Percentiles rank a stretch among this genome's conserved stretches.
Conservation (phyloP, 1,140 invertebrate genomes). For the Telenomus remus region DNA sequence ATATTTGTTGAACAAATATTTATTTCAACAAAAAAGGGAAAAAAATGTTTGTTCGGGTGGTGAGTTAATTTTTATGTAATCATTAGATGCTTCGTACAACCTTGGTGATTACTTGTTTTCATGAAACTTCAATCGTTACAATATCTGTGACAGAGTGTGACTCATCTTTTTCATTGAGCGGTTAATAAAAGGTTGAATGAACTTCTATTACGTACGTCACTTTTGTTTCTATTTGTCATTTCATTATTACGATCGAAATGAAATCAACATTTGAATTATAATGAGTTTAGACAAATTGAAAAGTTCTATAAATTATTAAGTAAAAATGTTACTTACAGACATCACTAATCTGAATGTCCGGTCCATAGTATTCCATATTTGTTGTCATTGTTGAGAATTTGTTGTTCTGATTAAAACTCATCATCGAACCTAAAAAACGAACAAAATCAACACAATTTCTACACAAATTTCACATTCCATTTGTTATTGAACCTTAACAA, state of each 20-base stretch:
- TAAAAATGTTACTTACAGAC: conserved; percentile 21
- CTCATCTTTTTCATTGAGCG: not conserved
- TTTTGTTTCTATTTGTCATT: not conserved
- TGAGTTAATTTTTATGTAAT: no score
- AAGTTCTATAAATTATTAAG: not conserved
- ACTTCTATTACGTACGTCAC: not conserved
- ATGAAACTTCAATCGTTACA: no score
- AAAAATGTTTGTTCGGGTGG: no score
- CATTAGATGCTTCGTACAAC: no score
- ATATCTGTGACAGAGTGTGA: not conserved
- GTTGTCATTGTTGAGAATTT: conserved; percentile 7
- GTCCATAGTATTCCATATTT: conserved; percentile 18
- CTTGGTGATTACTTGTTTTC: no score
- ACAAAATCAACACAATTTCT: not conserved
- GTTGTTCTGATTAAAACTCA: conserved; percentile 14
- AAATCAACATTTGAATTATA: no score
- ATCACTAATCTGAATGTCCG: conserved; percentile 28
- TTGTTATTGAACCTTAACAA: not conserved
- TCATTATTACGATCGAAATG: not conserved
- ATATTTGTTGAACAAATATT: no score
- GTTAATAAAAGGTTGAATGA: not conserved
- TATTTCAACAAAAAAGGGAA: no score
- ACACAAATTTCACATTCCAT: not conserved
- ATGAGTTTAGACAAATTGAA: no score
- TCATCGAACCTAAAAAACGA: conserved; percentile 11